Percentiles rank a stretch among this genome's conserved stretches.
These are phyloP conservation scores for Pseudois nayaur DNA, from an alignment of 2,113 vertebrate species.

Conservation along the genomic window DNA sequence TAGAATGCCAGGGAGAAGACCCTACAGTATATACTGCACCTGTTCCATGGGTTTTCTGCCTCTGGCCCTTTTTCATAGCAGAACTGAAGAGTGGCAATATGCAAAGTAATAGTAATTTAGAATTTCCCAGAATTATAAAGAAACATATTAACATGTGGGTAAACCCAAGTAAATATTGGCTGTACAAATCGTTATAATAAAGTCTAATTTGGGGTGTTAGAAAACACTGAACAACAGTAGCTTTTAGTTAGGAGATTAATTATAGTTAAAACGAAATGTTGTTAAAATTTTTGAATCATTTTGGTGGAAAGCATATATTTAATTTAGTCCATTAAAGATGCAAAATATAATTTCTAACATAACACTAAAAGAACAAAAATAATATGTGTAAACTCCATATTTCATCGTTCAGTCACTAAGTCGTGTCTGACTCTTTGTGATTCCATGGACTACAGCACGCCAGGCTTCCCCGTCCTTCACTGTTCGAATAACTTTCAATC, in stretches of 20 bases:
- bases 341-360: neutral
- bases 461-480: neutral
- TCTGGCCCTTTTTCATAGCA: neutral
- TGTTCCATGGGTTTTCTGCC: neutral
- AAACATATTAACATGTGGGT: neutral
- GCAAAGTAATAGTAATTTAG: neutral
- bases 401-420: neutral
- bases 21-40: accelerated
- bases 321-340: neutral
- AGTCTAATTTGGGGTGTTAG: neutral
- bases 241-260: neutral
- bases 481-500: neutral
- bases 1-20: neutral
- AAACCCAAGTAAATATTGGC: neutral
- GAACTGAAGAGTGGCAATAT: neutral
- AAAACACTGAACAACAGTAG: neutral
- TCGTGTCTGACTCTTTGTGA: neutral
- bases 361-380: neutral
- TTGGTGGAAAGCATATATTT: neutral
- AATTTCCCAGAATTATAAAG: neutral
- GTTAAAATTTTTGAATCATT: neutral
- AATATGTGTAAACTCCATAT: neutral
- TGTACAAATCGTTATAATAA: neutral
- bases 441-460: accelerated
- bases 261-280: neutral